A percentile compares a stretch with the other conserved stretches of the same genome.
Conservation (phyloP, 2,888 invertebrate species). For the Desoria tigrina region DNA sequence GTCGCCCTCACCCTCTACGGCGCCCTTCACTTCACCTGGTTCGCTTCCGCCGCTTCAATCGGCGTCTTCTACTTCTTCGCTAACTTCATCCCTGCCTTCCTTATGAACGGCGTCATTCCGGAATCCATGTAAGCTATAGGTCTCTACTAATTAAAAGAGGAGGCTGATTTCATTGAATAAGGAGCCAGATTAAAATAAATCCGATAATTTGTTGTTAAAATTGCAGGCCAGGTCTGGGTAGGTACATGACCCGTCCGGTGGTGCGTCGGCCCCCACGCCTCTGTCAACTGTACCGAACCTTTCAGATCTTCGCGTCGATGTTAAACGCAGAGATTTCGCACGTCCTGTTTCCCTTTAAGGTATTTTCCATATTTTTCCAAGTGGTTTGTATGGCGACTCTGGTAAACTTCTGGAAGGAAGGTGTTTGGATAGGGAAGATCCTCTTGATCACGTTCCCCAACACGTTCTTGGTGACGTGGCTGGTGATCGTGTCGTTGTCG, state of each 20-base stretch:
- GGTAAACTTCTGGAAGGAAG: neutral
- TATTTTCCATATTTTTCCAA: neutral
- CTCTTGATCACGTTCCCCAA: neutral
- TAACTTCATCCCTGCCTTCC: neutral
- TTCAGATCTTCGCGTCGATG: neutral
- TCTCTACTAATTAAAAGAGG: too few species aligned
- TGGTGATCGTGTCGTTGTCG: neutral
- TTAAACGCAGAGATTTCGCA: neutral
- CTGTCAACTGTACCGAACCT: slow-evolving; percentile 2
- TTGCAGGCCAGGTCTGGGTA: neutral
- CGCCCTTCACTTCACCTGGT: neutral
- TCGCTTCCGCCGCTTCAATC: neutral
- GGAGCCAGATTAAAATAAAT: too few species aligned
- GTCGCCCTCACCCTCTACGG: neutral
- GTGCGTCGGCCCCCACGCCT: slow-evolving; percentile 14
- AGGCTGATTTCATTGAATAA: too few species aligned
- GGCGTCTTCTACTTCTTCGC: slow-evolving; percentile 13
- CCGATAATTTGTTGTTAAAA: too few species aligned
- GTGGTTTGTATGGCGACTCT: neutral
- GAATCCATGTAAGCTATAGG: slow-evolving; percentile 9
- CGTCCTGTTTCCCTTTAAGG: neutral
- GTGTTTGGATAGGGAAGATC: neutral
- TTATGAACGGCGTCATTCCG: neutral
- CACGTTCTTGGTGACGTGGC: neutral
- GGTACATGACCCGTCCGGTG: neutral